Evolutionary conservation across 2,797 vertebrate genomes (phyloP).

Genomic region (Oreochromis mossambicus): DNA sequence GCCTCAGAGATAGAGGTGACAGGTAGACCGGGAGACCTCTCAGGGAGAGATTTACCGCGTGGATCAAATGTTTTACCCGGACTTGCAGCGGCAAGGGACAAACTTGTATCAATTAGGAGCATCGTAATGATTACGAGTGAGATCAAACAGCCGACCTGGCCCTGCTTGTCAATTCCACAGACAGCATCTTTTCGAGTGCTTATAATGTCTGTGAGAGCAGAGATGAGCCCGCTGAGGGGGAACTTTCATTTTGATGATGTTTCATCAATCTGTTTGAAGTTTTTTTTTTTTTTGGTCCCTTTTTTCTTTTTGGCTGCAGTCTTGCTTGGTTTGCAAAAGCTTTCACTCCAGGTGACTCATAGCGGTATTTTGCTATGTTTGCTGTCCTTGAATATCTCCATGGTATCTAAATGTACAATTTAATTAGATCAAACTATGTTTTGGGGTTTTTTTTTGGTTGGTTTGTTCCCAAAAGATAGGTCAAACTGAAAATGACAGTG

Average conservation of each 20-base stretch:
- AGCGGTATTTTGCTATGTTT: constrained; percentile 21
- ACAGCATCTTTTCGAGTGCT: constrained; percentile 39
- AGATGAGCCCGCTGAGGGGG: constrained; percentile 40
- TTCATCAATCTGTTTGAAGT: constrained; percentile 65
- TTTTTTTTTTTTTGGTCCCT: neutral
- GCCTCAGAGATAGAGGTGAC: constrained; percentile 10
- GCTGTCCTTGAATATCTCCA: constrained; percentile 21
- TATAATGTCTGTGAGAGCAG: constrained; percentile 36
- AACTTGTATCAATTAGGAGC: constrained; percentile 51
- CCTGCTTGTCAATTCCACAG: constrained; percentile 45
- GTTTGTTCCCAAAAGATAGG: neutral
- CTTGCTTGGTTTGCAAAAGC: constrained; percentile 43
- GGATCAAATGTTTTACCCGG: constrained; percentile 38
- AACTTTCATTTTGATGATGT: constrained; percentile 58
- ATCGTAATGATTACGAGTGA: constrained; percentile 39
- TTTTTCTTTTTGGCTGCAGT: constrained; percentile 20
- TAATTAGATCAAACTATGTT: constrained; percentile 6
- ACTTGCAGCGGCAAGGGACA: constrained; percentile 30
- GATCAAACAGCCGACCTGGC: constrained; percentile 58
- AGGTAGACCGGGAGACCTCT: neutral
- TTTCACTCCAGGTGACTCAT: constrained; percentile 24
- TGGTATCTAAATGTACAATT: constrained; percentile 15
- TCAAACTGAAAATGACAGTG: constrained; percentile 15
- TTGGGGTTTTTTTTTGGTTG: neutral
- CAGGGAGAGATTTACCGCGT: constrained; percentile 12